Evolutionary conservation across 2,113 vertebrate genomes (phyloP), one percentile per base, ranked within the genome.

Genomic region (Rhynchopsitta pachyrhyncha): DNA sequence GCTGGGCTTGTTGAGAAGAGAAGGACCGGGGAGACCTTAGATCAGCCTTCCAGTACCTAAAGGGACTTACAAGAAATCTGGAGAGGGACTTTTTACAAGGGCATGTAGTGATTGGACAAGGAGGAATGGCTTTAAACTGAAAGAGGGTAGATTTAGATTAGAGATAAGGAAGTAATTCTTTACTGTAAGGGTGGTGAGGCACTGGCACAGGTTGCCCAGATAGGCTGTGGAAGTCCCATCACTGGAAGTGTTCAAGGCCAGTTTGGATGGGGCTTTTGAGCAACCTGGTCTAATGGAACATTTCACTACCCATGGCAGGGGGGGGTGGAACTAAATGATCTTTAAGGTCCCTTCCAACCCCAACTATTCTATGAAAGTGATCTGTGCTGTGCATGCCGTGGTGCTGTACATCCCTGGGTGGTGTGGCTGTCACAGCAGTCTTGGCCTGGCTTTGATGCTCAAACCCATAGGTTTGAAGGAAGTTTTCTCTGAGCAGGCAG

Each of bases 371-470:
- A 35, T 59, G 57, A 23, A 35, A n/a, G 22, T 1, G 63, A 57
- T 64, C 31, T 0, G 0, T 16, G 64, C 41, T 50, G 11, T 6
- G 13, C 9, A 1, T 27, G 13, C 15, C 13, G 7, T 3, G 11
- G 8, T 19, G 52, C 57, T 46, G 17, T 15, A 2, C 3, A 9
- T 27, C 27, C 19, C 14, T 2, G 12, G 19, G 16, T 10, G 22
- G 1, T 11, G 23, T 10, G 53, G 14, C 60, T 62, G 41, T 67
- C 55, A 28, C 39, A 31, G 46, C 73, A 53, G 50, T 78, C 37
- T 46, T 19, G 37, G 23, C 62, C 35, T 69, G 64, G 4, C 68
- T 35, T 16, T 39, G 84, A 11, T 6, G 14, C 15, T 6, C 41
- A 28, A 11, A 41, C 10, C 24, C 15, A 0, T 2, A 23, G 33